These are phyloP conservation scores for Philopedon plagiatum DNA, from an alignment of 2,888 invertebrate genomes.

Conservation along the genomic window DNA sequence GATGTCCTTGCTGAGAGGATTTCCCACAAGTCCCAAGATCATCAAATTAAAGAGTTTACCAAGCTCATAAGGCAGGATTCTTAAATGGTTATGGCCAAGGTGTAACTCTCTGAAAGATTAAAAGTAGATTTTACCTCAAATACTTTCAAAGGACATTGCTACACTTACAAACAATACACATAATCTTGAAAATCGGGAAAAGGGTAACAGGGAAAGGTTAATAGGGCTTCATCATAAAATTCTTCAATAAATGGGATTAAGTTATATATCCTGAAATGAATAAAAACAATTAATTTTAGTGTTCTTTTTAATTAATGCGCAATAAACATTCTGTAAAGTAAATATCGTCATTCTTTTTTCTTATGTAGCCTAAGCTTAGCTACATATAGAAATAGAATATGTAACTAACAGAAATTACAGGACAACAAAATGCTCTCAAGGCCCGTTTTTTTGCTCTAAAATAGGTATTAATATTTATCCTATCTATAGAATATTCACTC, in stretches of 20 bases:
- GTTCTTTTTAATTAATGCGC: neutral
- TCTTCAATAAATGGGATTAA: constrained; percentile 21
- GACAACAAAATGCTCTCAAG: too few species aligned
- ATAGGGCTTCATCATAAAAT: constrained; percentile 11
- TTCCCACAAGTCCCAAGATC: constrained; percentile 92
- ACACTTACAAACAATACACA: constrained; percentile 27
- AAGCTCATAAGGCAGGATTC: constrained; percentile 95
- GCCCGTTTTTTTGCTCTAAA: too few species aligned
- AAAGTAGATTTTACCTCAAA: neutral
- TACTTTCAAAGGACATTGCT: neutral
- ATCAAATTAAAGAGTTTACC: constrained; percentile 98
- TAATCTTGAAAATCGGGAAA: constrained; percentile 31
- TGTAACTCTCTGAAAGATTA: constrained; percentile 85
- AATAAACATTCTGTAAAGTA: too few species aligned
- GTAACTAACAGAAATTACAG: too few species aligned
- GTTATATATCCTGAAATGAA: constrained; percentile 9
- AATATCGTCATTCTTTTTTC: too few species aligned
- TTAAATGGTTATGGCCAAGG: constrained; percentile 93
- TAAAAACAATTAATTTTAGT: constrained; percentile 2
- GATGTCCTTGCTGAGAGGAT: constrained; percentile 95
- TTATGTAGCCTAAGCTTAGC: too few species aligned
- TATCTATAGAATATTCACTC: too few species aligned
- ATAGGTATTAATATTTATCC: too few species aligned
- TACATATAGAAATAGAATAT: too few species aligned
- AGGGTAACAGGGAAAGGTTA: constrained; percentile 24